Evolutionary conservation across 1,140 invertebrate species (phyloP).

Genomic region (Calliopsis andreniformis): DNA sequence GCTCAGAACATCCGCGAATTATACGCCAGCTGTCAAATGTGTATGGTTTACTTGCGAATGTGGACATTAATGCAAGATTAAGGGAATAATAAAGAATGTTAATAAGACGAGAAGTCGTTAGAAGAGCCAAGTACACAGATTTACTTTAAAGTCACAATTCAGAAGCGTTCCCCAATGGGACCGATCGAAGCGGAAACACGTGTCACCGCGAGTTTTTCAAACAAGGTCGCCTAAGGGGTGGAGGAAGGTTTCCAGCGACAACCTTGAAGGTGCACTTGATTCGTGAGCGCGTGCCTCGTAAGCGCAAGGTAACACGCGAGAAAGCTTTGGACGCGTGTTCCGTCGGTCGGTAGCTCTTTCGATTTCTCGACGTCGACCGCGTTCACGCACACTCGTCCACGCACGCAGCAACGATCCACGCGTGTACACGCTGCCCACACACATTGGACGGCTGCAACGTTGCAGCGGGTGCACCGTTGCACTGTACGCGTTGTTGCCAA

Average conservation of each 20-base stretch:
- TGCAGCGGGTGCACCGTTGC: constrained; percentile 17
- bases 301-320: constrained; percentile 28
- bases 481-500: constrained; percentile 53
- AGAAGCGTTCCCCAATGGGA: constrained; percentile 22
- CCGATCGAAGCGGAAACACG: constrained; percentile 53
- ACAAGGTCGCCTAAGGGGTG: constrained; percentile 10
- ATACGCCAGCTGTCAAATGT: not conserved
- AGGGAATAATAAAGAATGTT: too few relatives aligned
- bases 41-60: too few relatives aligned
- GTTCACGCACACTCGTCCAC: constrained; percentile 6
- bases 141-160: too few relatives aligned
- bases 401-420: constrained; percentile 46
- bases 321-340: constrained; percentile 36
- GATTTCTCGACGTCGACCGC: constrained; percentile 24
- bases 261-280: constrained; percentile 62
- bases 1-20: not conserved
- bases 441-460: constrained; percentile 49
- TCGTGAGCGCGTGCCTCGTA: constrained; percentile 41
- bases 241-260: constrained; percentile 31
- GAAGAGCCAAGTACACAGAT: too few relatives aligned
- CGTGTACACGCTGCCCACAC: constrained; percentile 42
- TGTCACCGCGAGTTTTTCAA: constrained; percentile 49
- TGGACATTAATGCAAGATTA: too few relatives aligned
- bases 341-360: constrained; percentile 2
- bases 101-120: too few relatives aligned